phyloP scores from a whole-genome alignment of 2,888 invertebrate genomes.

The Tridacna crocea region DNA sequence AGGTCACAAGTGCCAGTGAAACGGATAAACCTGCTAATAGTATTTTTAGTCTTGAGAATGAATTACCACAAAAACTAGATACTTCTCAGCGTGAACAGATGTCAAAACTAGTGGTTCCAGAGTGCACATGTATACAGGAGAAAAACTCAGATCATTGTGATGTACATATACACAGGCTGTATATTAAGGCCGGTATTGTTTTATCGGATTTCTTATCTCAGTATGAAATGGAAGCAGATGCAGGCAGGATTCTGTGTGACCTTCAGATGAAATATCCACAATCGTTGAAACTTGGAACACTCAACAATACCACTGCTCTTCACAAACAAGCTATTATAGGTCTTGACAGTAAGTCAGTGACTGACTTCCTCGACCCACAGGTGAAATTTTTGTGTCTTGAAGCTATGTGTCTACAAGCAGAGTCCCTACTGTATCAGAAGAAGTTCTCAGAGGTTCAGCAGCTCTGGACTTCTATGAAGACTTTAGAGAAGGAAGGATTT shows the following conservation, averaged over 20 bases:
- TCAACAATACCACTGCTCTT: background rate
- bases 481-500: constrained; percentile 41
- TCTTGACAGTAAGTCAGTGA: background rate
- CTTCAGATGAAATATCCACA: constrained; percentile 31
- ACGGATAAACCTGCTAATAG: background rate
- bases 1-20: background rate
- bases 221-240: constrained; percentile 32
- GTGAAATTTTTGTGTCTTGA: constrained; percentile 48
- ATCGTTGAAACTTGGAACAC: background rate
- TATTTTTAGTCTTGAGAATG: constrained; percentile 45
- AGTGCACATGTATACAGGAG: constrained; percentile 48
- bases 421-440: constrained; percentile 40
- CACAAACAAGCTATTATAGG: background rate
- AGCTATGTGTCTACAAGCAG: constrained; percentile 53
- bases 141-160: constrained; percentile 15
- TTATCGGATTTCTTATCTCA: constrained; percentile 50
- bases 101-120: constrained; percentile 36
- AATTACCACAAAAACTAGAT: constrained; percentile 30
- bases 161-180: constrained; percentile 43
- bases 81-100: constrained; percentile 42
- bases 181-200: constrained; percentile 50
- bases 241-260: constrained; percentile 32
- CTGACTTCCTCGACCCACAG: constrained; percentile 35
- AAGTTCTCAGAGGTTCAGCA: constrained; percentile 48
- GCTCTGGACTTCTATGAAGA: constrained; percentile 41